phyloP scores from a whole-genome alignment of 2,888 invertebrate species.

The Hirtodrosophila confusa region DNA sequence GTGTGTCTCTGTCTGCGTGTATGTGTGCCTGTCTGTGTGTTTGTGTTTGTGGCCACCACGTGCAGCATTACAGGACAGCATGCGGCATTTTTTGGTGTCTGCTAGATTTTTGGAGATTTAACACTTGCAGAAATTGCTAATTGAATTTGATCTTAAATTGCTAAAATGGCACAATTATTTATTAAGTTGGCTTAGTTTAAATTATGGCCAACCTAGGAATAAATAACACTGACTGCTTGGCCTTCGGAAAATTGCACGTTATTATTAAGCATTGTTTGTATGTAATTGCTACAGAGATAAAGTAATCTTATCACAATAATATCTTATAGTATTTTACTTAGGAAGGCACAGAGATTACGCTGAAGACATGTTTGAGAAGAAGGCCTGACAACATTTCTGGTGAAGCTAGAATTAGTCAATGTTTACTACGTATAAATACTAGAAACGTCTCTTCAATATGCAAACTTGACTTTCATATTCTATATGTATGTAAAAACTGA shows the following conservation, averaged over 20 bases:
- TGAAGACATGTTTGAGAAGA: slow-evolving; percentile 8
- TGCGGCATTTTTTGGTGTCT: slow-evolving; percentile 74
- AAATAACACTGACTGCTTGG: no score
- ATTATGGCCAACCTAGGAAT: no score
- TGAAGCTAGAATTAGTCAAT: no score
- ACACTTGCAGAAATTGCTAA: slow-evolving; percentile 68
- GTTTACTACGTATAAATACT: no score
- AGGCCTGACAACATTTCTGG: no score
- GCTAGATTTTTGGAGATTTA: slow-evolving; percentile 62
- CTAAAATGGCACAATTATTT: no score
- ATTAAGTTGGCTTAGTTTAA: no score
- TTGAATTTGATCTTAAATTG: slow-evolving; percentile 29
- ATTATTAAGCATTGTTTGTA: background rate
- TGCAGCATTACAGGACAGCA: slow-evolving; percentile 66
- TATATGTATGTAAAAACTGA: no score
- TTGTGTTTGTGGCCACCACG: slow-evolving; percentile 66
- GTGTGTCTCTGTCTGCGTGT: slow-evolving; percentile 28
- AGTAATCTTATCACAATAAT: slow-evolving; percentile 36
- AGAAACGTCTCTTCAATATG: no score
- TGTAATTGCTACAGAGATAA: background rate
- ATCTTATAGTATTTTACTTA: slow-evolving; percentile 23
- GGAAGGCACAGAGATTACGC: slow-evolving; percentile 3
- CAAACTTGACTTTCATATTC: no score
- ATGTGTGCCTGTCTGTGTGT: slow-evolving; percentile 32
- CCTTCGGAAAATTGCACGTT: background rate